Conservation (phyloP, 2,888 invertebrate species). For the Cryptosula pallasiana region DNA sequence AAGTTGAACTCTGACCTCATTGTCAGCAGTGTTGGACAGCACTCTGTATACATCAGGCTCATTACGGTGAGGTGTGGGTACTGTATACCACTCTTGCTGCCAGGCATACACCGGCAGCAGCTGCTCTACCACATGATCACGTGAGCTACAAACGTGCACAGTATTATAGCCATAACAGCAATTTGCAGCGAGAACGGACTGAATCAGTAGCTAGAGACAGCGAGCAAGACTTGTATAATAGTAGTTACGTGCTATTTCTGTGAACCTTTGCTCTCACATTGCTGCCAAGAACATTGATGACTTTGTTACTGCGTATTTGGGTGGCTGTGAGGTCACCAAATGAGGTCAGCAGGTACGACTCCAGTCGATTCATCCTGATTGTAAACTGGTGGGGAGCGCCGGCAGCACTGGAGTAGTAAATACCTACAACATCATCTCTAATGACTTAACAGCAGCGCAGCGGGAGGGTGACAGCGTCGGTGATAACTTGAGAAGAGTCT, state of each 20-base stretch:
- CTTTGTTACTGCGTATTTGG: slow-evolving; percentile 3
- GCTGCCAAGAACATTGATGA: neutral
- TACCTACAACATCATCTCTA: too few relatives aligned
- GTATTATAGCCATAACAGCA: too few relatives aligned
- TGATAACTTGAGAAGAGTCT: too few relatives aligned
- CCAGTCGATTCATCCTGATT: neutral
- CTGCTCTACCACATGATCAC: slow-evolving; percentile 19
- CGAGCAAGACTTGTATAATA: too few relatives aligned
- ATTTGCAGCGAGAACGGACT: too few relatives aligned
- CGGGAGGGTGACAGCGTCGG: too few relatives aligned
- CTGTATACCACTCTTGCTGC: slow-evolving; percentile 1
- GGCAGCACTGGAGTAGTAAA: neutral
- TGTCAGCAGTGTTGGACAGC: slow-evolving; percentile 2
- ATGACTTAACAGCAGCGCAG: too few relatives aligned
- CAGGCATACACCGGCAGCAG: slow-evolving; percentile 5
- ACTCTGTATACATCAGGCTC: slow-evolving; percentile 10
- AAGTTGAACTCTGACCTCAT: neutral
- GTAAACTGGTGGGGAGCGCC: slow-evolving; percentile 1
- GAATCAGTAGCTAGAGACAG: too few relatives aligned
- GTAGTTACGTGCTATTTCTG: neutral
- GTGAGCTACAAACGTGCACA: too few relatives aligned
- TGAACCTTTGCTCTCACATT: slow-evolving; percentile 1
- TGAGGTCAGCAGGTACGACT: slow-evolving; percentile 1
- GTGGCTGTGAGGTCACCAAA: slow-evolving; percentile 1
- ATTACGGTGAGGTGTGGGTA: neutral